phyloP scores from a whole-genome alignment of 2,113 vertebrate genomes.

The Mellivora capensis region DNA sequence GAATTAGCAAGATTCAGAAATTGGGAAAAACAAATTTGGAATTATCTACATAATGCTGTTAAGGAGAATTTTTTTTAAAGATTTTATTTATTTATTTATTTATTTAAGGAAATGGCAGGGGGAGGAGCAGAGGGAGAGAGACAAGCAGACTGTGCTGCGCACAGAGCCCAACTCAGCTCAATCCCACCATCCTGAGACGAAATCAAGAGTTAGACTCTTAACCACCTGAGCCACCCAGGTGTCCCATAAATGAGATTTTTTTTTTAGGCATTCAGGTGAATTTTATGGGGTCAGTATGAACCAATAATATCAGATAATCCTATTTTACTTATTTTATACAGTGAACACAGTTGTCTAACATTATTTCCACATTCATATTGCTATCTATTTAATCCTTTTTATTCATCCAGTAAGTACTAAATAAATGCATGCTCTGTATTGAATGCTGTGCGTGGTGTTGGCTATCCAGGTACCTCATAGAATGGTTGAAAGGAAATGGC shows the following conservation, averaged over 20 bases:
- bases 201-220: background rate
- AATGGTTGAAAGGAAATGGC: background rate
- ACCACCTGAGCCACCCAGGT: background rate
- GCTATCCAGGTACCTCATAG: background rate
- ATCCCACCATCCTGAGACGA: no score
- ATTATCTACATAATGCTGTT: background rate
- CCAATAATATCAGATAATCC: background rate
- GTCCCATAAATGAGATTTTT: background rate
- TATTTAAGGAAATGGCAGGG: no score
- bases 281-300: background rate
- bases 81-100: background rate
- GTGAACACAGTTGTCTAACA: background rate
- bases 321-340: background rate
- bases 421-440: background rate
- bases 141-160: background rate
- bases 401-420: background rate
- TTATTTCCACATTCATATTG: background rate
- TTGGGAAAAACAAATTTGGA: background rate
- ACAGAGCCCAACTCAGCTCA: no score
- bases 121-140: background rate
- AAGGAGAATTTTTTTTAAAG: background rate
- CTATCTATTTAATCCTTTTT: background rate
- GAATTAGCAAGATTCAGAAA: background rate
- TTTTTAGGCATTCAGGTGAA: background rate
- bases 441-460: background rate